Base-by-base conservation (phyloP, 2,797 vertebrate species). In the Gymnopithys bicolor region DNA sequence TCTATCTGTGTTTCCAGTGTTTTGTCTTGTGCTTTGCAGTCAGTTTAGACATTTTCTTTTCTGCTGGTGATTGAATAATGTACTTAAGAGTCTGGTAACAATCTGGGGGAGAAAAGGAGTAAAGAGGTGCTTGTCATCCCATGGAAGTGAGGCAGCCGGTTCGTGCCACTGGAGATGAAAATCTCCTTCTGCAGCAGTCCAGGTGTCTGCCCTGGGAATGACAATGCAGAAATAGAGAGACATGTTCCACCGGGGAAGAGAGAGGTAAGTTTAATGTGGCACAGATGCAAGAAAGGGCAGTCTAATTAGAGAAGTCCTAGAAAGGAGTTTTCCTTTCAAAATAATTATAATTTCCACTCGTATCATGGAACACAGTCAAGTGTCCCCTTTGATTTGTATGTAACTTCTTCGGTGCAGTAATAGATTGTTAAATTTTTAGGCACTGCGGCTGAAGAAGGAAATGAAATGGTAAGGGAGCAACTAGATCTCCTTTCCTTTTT, bases 171-270 rank as follows among this genome's bases (percentile, higher is more conserved):
- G 6, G 69, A 86, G 53, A 69, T 75, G 18, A 68, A 51, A 85
- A 88, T 89, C 73, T 81, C 76, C 71, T 92, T 4, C 79, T 76
- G 93, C 92, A 89, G 82, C 85, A 90, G 87, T 28, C 64, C 87
- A 95, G 95, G 78, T 96, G 84, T 75, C 91, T 96, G 90, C 81
- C 82, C 84, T 30, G 76, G 90, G 79, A 76, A 95, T 97, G 97
- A 97, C 95, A 85, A 0, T 92, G 95, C 96, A 97, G 82, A 97
- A 96, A 95, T 43, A 66, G 46, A 67, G 73, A 67, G 91, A 63
- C 0, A 2, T 75, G 75, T 75, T 95, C 48, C 27, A 10, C 68
- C 89, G 79, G 59, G 77, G 87, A 69, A 56, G 62, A 71, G 53
- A 52, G 5, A 87, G 92, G n/a, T 28, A 46, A 73, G 30, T 91